A percentile compares a stretch with the other conserved stretches of the same genome.
Conservation (phyloP, 2,888 invertebrate genomes). For the Sussaba pulchella region DNA sequence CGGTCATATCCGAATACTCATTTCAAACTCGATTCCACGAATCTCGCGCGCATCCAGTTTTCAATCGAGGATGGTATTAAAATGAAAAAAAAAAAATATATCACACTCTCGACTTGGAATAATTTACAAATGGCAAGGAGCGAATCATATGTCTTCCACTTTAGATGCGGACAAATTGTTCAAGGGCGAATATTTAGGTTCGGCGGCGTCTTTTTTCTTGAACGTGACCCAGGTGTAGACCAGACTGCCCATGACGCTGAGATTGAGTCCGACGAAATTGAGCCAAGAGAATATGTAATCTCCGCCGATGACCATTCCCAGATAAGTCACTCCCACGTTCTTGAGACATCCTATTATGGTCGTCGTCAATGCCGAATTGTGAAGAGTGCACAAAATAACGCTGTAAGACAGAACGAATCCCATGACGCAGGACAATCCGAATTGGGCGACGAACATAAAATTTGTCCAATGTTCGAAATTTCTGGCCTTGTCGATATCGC, state of each 20-base stretch:
- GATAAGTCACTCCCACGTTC: slow-evolving; percentile 98
- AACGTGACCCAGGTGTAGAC: slow-evolving; percentile 95
- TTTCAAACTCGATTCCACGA: neutral
- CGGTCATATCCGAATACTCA: slow-evolving; percentile 2
- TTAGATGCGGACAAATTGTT: slow-evolving; percentile 75
- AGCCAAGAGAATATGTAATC: slow-evolving; percentile 98
- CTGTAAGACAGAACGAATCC: slow-evolving; percentile 98
- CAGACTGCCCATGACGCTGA: slow-evolving; percentile 95
- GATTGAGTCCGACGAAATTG: slow-evolving; percentile 98
- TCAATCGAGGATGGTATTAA: slow-evolving; percentile 50
- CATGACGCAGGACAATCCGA: slow-evolving; percentile 96
- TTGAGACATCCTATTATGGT: slow-evolving; percentile 99
- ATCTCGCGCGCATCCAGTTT: slow-evolving; percentile 29
- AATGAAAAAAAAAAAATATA: slow-evolving; percentile 33
- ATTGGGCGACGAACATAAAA: slow-evolving; percentile 91
- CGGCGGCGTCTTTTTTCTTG: slow-evolving; percentile 86
- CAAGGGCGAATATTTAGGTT: slow-evolving; percentile 78
- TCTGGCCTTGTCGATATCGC: slow-evolving; percentile 89
- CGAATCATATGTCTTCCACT: slow-evolving; percentile 83
- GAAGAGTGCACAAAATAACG: slow-evolving; percentile 97
- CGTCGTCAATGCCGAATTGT: slow-evolving; percentile 99
- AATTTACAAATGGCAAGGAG: slow-evolving; percentile 18
- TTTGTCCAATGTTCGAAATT: slow-evolving; percentile 91
- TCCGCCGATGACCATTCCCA: slow-evolving; percentile 99
- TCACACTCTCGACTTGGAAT: neutral